These are phyloP conservation scores for Selenia dentaria DNA, from an alignment of 2,888 invertebrate species.

Conservation along the genomic window DNA sequence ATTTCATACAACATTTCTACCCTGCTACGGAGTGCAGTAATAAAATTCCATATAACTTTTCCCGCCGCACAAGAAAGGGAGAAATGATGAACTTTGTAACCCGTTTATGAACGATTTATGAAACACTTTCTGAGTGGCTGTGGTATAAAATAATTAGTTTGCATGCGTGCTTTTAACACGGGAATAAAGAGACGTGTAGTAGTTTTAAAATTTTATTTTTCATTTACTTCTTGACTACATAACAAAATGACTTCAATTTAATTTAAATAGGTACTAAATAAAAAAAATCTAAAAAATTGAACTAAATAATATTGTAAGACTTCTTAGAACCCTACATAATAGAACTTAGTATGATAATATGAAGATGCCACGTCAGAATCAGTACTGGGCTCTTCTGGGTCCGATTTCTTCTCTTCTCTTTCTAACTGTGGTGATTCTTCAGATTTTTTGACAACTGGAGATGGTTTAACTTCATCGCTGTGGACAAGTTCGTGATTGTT, in stretches of 20 bases:
- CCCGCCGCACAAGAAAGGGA: too few species aligned
- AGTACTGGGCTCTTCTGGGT: conserved; percentile 40
- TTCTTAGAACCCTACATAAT: conserved; percentile 48
- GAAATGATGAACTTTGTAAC: too few species aligned
- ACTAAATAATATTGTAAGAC: neutral
- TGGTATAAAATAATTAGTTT: too few species aligned
- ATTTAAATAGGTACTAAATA: conserved; percentile 25
- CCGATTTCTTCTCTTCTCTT: conserved; percentile 35
- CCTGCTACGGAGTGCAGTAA: too few species aligned
- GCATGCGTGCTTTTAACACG: too few species aligned
- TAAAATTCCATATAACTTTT: too few species aligned
- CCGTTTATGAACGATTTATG: too few species aligned
- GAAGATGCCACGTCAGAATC: conserved; percentile 76
- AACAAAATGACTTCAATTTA: conserved; percentile 19
- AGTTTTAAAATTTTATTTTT: conserved; percentile 14
- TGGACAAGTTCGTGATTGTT: conserved; percentile 23
- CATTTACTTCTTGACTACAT: conserved; percentile 14
- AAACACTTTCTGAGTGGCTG: too few species aligned
- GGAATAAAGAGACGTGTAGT: too few species aligned
- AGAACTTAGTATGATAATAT: conserved; percentile 66
- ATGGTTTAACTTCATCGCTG: conserved; percentile 23
- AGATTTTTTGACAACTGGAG: conserved; percentile 27
- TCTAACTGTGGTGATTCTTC: conserved; percentile 25
- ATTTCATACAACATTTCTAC: too few species aligned
- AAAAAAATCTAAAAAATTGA: conserved; percentile 6